phyloP scores from a whole-genome alignment of 92 coral and sea anemone species.

The Micromussa lordhowensis region DNA sequence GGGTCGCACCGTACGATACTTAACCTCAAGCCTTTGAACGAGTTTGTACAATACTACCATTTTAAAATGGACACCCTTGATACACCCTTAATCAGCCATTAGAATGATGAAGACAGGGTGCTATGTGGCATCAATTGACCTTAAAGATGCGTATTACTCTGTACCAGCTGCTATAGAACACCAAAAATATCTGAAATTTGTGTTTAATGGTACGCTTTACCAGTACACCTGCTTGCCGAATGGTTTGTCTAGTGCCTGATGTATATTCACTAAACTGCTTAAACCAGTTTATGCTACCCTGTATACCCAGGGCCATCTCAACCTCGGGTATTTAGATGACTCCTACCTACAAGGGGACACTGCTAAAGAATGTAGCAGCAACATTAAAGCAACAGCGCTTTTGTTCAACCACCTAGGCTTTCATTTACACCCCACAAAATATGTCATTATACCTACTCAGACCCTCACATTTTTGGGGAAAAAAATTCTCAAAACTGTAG shows the following conservation, averaged over 20 bases:
- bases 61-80: constrained; percentile 72
- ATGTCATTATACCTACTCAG: constrained; percentile 32
- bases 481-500: no score
- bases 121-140: constrained; percentile 67
- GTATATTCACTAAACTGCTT: constrained; percentile 53
- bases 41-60: constrained; percentile 57
- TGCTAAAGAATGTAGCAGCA: constrained; percentile 1
- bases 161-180: constrained; percentile 25
- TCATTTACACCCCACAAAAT: constrained; percentile 41
- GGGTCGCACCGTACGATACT: no score
- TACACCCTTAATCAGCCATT: constrained; percentile 42
- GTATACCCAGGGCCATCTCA: constrained; percentile 40
- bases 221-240: constrained; percentile 20
- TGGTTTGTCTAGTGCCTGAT: constrained; percentile 26
- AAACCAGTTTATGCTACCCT: constrained; percentile 46
- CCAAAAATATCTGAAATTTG: constrained; percentile 48
- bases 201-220: constrained; percentile 33
- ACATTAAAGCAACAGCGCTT: constrained; percentile 35
- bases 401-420: constrained; percentile 42
- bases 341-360: constrained; percentile 45
- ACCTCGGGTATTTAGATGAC: constrained; percentile 52
- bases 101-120: constrained; percentile 56
- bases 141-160: constrained; percentile 50
- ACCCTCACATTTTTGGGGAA: constrained; percentile 27
- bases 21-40: constrained; percentile 34